phyloP scores from a whole-genome alignment of 2,113 vertebrate genomes.

The Ascaphus truei region DNA sequence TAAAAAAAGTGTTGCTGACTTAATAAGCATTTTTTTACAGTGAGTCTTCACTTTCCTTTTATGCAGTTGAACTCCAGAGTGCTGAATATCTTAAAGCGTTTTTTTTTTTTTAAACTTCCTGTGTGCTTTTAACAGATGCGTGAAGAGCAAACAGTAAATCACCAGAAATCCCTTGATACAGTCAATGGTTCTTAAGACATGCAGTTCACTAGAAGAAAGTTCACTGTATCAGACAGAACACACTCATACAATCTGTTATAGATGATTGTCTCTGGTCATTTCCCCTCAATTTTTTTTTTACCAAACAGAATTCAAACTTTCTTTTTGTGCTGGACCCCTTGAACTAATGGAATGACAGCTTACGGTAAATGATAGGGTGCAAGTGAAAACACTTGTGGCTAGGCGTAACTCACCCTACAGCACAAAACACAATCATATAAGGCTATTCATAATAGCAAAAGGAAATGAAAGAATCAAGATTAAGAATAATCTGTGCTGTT shows the following conservation, averaged over 20 bases:
- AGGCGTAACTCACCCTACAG: neutral
- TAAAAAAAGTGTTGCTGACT: too few relatives aligned
- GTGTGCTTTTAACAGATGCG: conserved; percentile 8
- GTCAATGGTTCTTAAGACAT: neutral
- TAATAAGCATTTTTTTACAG: too few relatives aligned
- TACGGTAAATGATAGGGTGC: neutral
- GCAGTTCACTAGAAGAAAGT: neutral
- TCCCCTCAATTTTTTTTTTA: conserved; percentile 1
- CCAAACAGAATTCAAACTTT: neutral
- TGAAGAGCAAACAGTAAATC: neutral
- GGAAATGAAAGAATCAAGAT: too few relatives aligned
- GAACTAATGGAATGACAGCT: neutral
- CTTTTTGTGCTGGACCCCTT: neutral
- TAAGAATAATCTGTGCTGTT: too few relatives aligned
- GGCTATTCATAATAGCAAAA: too few relatives aligned
- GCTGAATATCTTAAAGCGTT: neutral
- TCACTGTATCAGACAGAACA: neutral
- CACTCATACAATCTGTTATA: neutral
- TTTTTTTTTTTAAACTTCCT: neutral
- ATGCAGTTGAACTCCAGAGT: neutral
- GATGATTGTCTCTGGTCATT: neutral
- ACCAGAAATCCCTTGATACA: neutral
- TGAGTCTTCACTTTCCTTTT: neutral
- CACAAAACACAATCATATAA: neutral
- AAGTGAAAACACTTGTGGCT: neutral